Evolutionary conservation across 1,140 invertebrate genomes (phyloP).

Genomic region (Nasonia giraulti): DNA sequence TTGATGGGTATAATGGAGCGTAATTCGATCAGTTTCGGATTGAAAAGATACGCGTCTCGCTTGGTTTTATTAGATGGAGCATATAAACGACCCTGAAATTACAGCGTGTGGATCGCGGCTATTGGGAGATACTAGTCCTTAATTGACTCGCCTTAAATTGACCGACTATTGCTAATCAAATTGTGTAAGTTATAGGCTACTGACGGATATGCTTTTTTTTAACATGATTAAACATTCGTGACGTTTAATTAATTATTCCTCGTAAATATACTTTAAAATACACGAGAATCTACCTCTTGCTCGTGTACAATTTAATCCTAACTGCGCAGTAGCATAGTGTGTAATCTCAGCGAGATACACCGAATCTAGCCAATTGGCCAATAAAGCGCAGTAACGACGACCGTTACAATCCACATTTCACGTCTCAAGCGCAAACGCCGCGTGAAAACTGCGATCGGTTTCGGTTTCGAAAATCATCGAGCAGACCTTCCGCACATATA

Average conservation of each 20-base stretch:
- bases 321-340: too few species aligned
- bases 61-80: not conserved
- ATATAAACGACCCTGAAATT: not conserved
- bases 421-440: not conserved
- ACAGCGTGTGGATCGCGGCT: not conserved
- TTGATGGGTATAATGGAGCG: not conserved
- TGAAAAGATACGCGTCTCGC: not conserved
- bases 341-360: too few species aligned
- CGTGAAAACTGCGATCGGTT: not conserved
- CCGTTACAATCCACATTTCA: not conserved
- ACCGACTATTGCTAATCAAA: not conserved
- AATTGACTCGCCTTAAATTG: not conserved
- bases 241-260: not conserved
- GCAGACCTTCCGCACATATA: too few species aligned
- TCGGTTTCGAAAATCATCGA: too few species aligned
- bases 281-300: too few species aligned
- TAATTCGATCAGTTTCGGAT: not conserved
- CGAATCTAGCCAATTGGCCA: conserved; percentile 7
- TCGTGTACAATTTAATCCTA: too few species aligned
- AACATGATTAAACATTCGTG: not conserved
- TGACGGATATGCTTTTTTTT: not conserved
- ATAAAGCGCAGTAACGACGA: not conserved
- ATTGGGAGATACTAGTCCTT: not conserved
- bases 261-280: too few species aligned
- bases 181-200: conserved; percentile 1